Conservation (phyloP, 2,113 vertebrate genomes). For the Ardeotis arabs region DNA sequence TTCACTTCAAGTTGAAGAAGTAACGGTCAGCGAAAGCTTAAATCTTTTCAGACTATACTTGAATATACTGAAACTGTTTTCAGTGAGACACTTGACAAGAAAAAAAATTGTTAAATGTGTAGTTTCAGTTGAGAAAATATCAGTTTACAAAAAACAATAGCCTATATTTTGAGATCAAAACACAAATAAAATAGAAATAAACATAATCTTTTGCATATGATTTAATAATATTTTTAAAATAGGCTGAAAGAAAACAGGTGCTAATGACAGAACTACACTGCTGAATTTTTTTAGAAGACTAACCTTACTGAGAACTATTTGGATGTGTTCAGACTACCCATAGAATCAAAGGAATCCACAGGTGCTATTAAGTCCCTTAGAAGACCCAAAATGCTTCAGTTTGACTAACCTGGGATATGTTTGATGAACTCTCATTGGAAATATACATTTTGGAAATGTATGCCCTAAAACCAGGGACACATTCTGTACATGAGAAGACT, state of each 20-base stretch:
- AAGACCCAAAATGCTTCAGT: neutral
- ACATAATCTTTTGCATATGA: neutral
- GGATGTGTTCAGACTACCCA: neutral
- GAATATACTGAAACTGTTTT: neutral
- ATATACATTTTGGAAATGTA: neutral
- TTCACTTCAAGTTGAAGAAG: constrained; percentile 8
- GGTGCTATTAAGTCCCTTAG: neutral
- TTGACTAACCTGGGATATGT: neutral
- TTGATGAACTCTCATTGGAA: neutral
- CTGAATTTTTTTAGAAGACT: neutral
- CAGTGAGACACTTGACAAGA: neutral
- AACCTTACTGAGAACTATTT: neutral
- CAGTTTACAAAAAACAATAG: neutral
- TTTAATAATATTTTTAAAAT: neutral
- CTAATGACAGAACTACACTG: neutral
- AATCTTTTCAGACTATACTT: neutral
- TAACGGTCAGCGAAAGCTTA: neutral
- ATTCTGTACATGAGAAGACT: neutral
- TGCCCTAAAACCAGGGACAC: neutral
- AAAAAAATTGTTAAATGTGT: neutral
- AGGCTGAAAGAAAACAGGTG: neutral
- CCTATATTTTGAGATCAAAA: neutral
- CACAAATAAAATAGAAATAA: neutral
- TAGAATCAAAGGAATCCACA: neutral
- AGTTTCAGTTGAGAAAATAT: neutral